Conservation (phyloP, 2,888 invertebrate species). For the Altica lythri region DNA sequence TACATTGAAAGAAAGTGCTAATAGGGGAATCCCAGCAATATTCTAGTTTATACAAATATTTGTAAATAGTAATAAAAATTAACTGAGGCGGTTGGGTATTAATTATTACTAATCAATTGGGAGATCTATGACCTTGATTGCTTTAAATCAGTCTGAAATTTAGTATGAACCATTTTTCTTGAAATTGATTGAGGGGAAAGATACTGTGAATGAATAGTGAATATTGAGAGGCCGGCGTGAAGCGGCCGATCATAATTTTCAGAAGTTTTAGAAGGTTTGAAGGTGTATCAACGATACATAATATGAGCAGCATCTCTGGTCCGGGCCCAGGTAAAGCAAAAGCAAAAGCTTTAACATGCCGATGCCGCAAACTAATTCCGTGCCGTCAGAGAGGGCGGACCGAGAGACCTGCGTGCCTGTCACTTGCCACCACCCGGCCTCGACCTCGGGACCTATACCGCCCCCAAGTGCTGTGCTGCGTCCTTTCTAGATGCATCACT, state of each 20-base stretch:
- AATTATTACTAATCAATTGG: too few species aligned
- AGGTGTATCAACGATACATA: constrained; percentile 15
- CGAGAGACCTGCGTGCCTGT: constrained; percentile 57
- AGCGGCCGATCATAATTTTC: constrained; percentile 11
- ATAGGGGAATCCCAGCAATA: too few species aligned
- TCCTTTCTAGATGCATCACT: constrained; percentile 52
- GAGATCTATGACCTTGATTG: too few species aligned
- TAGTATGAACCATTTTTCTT: too few species aligned
- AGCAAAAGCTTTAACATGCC: constrained; percentile 47
- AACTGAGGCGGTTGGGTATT: too few species aligned
- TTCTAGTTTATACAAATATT: too few species aligned
- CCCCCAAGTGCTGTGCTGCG: constrained; percentile 50
- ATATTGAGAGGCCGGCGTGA: not conserved
- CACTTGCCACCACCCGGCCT: constrained; percentile 58
- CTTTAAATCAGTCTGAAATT: too few species aligned
- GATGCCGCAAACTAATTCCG: constrained; percentile 54
- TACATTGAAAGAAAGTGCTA: too few species aligned
- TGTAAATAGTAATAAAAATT: too few species aligned
- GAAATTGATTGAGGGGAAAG: too few species aligned
- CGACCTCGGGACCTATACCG: constrained; percentile 53
- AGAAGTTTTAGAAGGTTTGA: constrained; percentile 13
- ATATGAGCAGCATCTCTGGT: constrained; percentile 24
- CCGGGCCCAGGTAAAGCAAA: constrained; percentile 40
- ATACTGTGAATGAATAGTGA: too few species aligned
- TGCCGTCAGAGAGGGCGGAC: constrained; percentile 55